Base-by-base conservation (phyloP, 2,888 invertebrate genomes). In the Dyspetes luteomarginatus region DNA sequence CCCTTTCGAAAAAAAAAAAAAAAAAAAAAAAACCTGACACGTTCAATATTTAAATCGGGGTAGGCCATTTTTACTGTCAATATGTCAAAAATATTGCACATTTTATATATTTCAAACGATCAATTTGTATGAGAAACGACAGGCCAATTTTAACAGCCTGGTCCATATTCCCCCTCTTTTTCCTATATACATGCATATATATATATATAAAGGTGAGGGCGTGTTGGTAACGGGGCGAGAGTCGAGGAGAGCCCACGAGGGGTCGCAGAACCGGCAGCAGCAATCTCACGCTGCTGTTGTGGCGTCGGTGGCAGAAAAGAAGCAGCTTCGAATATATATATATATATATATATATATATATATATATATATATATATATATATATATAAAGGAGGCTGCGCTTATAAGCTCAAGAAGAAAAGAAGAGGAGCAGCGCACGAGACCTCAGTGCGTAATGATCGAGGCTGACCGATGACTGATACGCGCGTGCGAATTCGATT, bases 401-500 rank as follows among this genome's bases (percentile, higher is more conserved):
- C 28, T 43, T 30, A 43, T 52, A 68, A 7, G 43, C 17, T 28
- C 45, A 30, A 28, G 28, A 60, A 68, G 58, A 65, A 73, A 55
- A 72, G 58, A 65, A 73, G 62, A 72, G 55, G 43, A 56, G 15
- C n/a, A 19, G 17, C 30, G 45, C 67, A 56, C 65, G 43, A 45
- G 56, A 43, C 12, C 24, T 55, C 30, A 3, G 71, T 68, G 78
- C 82, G 78, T 83, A 83, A 83, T 81, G 78, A 81, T 74, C 74
- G 71, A 83, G 75, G 48, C 60, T 64, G 75, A 28, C 68, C 77
- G 81, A 83, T 83, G 83, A 83, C 72, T 81, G 82, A 84, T 80
- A 84, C 78, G 60, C 75, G 71, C 79, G 79, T 75, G 82, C 80
- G 79, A 82, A 81, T 77, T 82, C 76, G 83, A 83, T 84, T 78